Evolutionary conservation across 2,113 vertebrate species (phyloP).

Genomic region (Pseudopipra pipra): DNA sequence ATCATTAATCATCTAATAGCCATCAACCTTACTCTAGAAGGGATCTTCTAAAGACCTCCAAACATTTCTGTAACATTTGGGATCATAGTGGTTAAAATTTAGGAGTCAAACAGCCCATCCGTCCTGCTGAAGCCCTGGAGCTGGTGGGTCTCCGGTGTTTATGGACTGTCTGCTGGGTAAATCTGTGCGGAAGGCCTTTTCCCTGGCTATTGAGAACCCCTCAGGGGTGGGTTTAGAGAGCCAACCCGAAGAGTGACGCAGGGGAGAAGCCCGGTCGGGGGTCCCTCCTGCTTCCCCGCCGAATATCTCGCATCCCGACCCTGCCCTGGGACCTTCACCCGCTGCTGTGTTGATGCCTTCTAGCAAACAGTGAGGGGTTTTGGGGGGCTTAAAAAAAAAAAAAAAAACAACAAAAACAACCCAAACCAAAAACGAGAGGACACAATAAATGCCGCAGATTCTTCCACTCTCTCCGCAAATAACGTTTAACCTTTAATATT

Average conservation of each 20-base stretch:
- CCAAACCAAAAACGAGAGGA: neutral
- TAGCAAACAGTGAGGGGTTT: neutral
- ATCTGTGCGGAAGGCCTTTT: neutral
- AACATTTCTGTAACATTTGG: neutral
- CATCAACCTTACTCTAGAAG: neutral
- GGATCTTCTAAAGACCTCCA: neutral
- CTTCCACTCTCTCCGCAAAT: neutral
- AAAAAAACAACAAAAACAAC: neutral
- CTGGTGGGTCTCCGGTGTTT: neutral
- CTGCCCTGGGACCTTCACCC: neutral
- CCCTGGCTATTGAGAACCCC: neutral
- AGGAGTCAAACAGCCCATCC: neutral
- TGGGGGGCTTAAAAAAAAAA: no score
- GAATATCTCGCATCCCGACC: neutral
- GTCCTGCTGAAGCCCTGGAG: neutral
- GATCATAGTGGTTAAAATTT: neutral
- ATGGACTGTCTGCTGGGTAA: neutral
- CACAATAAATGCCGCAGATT: neutral
- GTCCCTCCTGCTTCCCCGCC: neutral
- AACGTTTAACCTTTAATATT: constrained; percentile 56
- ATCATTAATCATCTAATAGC: constrained; percentile 44
- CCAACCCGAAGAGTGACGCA: neutral
- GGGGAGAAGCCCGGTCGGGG: neutral
- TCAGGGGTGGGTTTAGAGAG: neutral
- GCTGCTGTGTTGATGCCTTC: neutral